Percentiles rank a stretch among this genome's conserved stretches.
phyloP scores from a whole-genome alignment of 92 coral and sea anemone genomes.

The Montipora capitata region DNA sequence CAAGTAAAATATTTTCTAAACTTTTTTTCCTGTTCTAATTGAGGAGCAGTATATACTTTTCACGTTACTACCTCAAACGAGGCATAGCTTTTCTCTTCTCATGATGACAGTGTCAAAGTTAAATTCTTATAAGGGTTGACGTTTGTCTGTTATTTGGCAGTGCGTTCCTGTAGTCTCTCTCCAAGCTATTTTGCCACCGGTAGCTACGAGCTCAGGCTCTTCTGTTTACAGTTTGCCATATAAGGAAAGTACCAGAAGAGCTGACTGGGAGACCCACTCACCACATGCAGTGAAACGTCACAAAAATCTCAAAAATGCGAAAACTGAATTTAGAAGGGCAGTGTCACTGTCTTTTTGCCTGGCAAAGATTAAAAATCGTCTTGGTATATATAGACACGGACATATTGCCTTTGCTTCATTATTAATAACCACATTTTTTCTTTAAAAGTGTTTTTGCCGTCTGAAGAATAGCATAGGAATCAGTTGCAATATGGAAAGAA shows the following conservation, averaged over 20 bases:
- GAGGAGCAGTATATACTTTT: no score
- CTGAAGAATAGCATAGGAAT: no score
- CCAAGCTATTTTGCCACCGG: conserved; percentile 41
- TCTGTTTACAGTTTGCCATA: conserved; percentile 76
- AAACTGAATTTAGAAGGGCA: neutral
- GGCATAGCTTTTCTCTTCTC: conserved; percentile 17
- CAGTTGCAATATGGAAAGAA: no score
- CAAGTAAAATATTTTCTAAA: conserved; percentile 15
- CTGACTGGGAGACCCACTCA: conserved; percentile 59
- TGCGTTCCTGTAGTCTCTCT: neutral
- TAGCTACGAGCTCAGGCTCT: conserved; percentile 66
- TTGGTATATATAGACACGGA: no score
- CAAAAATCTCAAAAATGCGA: conserved; percentile 50
- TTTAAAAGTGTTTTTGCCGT: no score
- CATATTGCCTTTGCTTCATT: no score
- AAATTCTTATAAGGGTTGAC: neutral
- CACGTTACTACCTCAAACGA: neutral
- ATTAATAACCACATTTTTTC: no score
- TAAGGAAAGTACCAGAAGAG: conserved; percentile 69
- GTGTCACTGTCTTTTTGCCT: no score
- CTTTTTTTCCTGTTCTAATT: neutral
- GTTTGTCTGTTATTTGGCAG: neutral
- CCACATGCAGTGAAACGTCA: conserved; percentile 69
- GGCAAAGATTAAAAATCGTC: no score
- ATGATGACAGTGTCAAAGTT: neutral